Percentiles rank a stretch among this genome's conserved stretches.
Conservation (phyloP, 2,888 invertebrate species). For the Caenorhabditis sp. region DNA sequence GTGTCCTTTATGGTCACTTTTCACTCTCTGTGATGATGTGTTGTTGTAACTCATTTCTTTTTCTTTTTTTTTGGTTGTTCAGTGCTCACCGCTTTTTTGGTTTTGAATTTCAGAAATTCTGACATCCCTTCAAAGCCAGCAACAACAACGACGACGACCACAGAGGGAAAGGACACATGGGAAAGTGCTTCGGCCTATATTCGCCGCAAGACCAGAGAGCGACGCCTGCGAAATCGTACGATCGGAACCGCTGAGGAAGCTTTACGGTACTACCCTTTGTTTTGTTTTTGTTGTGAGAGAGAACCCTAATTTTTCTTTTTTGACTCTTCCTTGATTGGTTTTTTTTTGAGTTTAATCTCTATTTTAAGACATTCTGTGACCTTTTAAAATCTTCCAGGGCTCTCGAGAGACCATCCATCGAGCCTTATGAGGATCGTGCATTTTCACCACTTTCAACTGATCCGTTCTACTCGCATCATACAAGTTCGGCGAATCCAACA, state of each 20-base stretch:
- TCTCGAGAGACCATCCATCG: slow-evolving; percentile 40
- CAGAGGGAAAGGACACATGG: slow-evolving; percentile 50
- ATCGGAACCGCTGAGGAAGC: slow-evolving; percentile 66
- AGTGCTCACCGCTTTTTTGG: slow-evolving; percentile 9
- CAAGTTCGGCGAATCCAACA: slow-evolving; percentile 12
- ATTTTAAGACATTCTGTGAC: neutral
- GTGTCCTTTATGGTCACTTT: neutral
- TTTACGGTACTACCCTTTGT: slow-evolving; percentile 40
- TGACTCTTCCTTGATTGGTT: too few species aligned
- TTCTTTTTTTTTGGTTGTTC: slow-evolving; percentile 18
- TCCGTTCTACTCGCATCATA: slow-evolving; percentile 44
- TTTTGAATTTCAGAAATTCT: slow-evolving; percentile 7
- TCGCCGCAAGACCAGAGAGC: slow-evolving; percentile 66
- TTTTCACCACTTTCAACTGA: slow-evolving; percentile 42
- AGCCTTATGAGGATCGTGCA: slow-evolving; percentile 35
- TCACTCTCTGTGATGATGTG: slow-evolving; percentile 23
- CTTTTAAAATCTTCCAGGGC: slow-evolving; percentile 29
- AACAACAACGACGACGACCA: neutral
- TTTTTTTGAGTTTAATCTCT: neutral
- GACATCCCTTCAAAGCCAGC: neutral
- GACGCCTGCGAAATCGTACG: slow-evolving; percentile 64
- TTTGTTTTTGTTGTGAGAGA: slow-evolving; percentile 24
- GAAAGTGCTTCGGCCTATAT: slow-evolving; percentile 67
- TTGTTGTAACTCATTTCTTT: slow-evolving; percentile 11
- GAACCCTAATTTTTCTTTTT: slow-evolving; percentile 11